Conservation (phyloP, 2,888 invertebrate species). For the Apamea sordens region DNA sequence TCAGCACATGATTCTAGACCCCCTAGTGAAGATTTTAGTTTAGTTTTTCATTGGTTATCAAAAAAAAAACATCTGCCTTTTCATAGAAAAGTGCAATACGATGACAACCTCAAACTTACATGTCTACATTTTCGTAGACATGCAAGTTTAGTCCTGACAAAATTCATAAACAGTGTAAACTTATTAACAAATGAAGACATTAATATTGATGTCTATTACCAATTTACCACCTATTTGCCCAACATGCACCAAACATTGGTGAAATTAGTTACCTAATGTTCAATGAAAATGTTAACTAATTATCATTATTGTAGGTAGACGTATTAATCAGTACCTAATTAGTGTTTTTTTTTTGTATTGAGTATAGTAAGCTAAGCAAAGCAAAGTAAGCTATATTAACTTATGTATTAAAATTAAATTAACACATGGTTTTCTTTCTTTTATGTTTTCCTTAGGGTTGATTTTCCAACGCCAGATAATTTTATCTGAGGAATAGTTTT, state of each 20-base stretch:
- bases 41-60: too few species aligned
- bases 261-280: conserved; percentile 33
- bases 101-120: not conserved
- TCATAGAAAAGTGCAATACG: too few species aligned
- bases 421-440: not conserved
- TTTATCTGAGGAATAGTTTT: too few species aligned
- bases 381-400: too few species aligned
- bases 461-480: too few species aligned
- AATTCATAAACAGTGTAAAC: not conserved
- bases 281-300: conserved; percentile 26
- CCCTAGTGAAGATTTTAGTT: not conserved
- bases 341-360: not conserved
- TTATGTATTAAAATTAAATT: not conserved
- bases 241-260: conserved; percentile 9
- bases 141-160: not conserved
- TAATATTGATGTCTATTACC: conserved; percentile 22
- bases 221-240: conserved; percentile 3
- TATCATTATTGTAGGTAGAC: conserved; percentile 3
- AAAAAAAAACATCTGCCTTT: too few species aligned
- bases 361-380: too few species aligned
- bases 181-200: conserved; percentile 2
- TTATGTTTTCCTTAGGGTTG: not conserved
- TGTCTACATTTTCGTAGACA: not conserved
- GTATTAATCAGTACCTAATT: not conserved
- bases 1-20: too few species aligned